Evolutionary conservation across 2,888 invertebrate species (phyloP), one percentile per base, ranked within the genome.

Genomic region (Dolichomitus sp.): DNA sequence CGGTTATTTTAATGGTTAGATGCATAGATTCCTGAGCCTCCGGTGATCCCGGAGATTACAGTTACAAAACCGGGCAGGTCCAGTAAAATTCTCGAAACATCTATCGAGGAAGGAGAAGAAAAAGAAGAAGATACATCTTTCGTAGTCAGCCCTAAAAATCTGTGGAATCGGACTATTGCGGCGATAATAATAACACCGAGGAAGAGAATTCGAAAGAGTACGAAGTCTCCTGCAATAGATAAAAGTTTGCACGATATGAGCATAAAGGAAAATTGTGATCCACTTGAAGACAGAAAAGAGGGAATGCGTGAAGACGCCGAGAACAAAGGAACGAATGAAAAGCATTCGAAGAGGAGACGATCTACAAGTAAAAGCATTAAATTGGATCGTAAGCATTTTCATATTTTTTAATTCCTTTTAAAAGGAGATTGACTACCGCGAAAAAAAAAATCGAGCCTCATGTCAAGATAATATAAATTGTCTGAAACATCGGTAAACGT

Each of bases 341-440:
- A 66, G 4, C 78, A 17, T 0, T 3, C 37, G 9, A 68, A 48
- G 0, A 78, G 45, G 3, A 80, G 87, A 48, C 84, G 80, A 74
- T 89, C 88, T 4, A 52, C 83, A 5, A 85, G 88, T 33, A 89
- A 83, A 75, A 89, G 88, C 52, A 86, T 87, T 6, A 85, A 83
- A 61, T 89, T 90, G 72, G 76, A 80, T 76, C 86, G 88, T 87
- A 84, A 75, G 66, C 11, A 4, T 63, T 23, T 7, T 19, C 19
- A 37, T 61, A 40, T 14, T 52, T 73, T 27, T 63, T 19, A 1
- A 61, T 17, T 57, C 57, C 37, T 7, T n/a, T 27, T 69, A 42
- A 19, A 63, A 48, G n/a, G n/a, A n/a, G n/a, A n/a, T n/a, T n/a
- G n/a, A n/a, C n/a, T n/a, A n/a, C n/a, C n/a, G n/a, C n/a, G n/a